phyloP scores from a whole-genome alignment of 2,113 vertebrate genomes.

The Heterotilapia buettikoferi region DNA sequence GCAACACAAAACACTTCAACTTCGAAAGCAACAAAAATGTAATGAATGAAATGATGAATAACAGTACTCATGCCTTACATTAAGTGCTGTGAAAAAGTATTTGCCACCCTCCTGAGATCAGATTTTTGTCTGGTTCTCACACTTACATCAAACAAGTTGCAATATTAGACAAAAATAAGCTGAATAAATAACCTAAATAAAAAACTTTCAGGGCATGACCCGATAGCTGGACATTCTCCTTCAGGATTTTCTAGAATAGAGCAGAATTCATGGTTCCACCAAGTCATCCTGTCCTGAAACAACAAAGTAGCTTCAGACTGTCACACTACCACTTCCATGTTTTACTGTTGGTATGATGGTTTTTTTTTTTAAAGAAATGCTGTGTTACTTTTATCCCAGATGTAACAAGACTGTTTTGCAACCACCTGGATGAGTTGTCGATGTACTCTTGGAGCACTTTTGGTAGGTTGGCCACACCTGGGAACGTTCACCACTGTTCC shows the following conservation, averaged over 20 bases:
- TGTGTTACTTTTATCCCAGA: background rate
- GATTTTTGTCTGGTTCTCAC: background rate
- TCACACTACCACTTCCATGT: background rate
- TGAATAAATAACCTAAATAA: background rate
- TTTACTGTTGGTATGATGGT: background rate
- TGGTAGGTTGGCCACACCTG: background rate
- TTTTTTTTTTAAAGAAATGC: accelerated
- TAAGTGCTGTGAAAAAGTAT: background rate
- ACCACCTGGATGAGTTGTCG: background rate
- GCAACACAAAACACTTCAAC: background rate
- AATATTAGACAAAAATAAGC: background rate
- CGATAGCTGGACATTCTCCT: background rate
- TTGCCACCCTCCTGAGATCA: background rate
- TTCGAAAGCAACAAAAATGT: background rate
- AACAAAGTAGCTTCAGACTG: background rate
- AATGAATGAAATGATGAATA: background rate
- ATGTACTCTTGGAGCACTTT: background rate
- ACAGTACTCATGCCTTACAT: accelerated
- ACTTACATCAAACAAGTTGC: background rate
- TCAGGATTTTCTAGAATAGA: background rate
- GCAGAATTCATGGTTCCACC: background rate
- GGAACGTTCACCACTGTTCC: background rate
- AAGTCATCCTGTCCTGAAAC: background rate
- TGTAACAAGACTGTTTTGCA: background rate
- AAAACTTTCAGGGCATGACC: background rate